These are phyloP conservation scores for Lasioglossum morio DNA, from an alignment of 2,888 invertebrate genomes.

Conservation along the genomic window DNA sequence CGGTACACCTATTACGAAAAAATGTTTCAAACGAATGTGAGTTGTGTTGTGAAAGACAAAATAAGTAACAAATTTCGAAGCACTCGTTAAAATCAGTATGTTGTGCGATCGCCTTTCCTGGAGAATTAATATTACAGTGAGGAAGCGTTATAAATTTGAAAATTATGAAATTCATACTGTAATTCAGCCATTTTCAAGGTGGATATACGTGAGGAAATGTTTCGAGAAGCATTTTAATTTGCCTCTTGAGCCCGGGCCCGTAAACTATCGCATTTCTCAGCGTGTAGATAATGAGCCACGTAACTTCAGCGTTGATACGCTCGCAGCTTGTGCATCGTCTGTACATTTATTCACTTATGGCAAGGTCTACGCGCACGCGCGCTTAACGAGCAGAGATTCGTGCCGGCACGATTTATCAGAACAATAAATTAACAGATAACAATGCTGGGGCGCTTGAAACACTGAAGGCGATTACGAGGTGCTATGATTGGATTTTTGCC, in stretches of 20 bases:
- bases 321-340: constrained; percentile 9
- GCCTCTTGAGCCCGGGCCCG: background rate
- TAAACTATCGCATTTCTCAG: background rate
- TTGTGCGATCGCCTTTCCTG: too few species aligned
- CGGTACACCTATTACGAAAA: too few species aligned
- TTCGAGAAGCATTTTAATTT: background rate
- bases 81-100: background rate
- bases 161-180: background rate
- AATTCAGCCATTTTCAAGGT: background rate
- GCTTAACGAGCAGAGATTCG: constrained; percentile 24
- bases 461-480: constrained; percentile 40
- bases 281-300: background rate
- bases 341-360: constrained; percentile 39
- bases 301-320: constrained; percentile 21
- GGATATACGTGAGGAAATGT: background rate
- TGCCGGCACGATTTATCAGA: constrained; percentile 37
- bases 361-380: background rate
- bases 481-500: constrained; percentile 43
- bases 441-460: constrained; percentile 30
- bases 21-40: background rate
- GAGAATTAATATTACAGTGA: too few species aligned
- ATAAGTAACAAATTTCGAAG: background rate
- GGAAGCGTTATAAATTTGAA: too few species aligned
- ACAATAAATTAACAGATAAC: constrained; percentile 53
- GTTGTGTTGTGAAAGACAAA: too few species aligned